Evolutionary conservation across 2,797 vertebrate genomes (phyloP).

Genomic region (Acipenser ruthenus): DNA sequence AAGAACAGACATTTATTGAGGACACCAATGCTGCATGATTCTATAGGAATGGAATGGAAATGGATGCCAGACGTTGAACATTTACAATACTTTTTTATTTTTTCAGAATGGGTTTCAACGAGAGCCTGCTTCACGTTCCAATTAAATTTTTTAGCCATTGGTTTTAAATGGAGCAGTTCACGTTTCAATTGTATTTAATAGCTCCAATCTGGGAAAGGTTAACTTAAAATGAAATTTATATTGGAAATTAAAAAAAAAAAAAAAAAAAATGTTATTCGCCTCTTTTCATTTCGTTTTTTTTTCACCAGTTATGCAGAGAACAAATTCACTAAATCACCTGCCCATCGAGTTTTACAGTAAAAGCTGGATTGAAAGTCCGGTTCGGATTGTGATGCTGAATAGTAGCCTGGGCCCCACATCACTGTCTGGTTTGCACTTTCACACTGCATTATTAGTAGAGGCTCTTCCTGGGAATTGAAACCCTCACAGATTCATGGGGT

Average conservation of each 20-base stretch:
- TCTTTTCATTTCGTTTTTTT: background rate
- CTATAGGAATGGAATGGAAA: background rate
- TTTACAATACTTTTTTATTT: background rate
- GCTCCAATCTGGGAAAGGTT: background rate
- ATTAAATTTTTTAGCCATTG: background rate
- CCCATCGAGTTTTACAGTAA: background rate
- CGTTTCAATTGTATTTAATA: background rate
- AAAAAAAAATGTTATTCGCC: background rate
- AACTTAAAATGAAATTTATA: background rate
- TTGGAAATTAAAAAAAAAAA: background rate
- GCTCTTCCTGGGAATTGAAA: background rate
- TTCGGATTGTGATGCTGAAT: background rate
- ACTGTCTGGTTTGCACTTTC: background rate
- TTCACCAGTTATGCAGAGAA: background rate
- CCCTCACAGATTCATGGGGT: background rate
- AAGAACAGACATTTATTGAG: background rate
- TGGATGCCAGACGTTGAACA: background rate
- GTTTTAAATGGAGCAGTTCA: background rate
- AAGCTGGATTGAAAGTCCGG: background rate
- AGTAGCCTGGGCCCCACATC: background rate
- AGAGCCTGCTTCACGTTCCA: background rate
- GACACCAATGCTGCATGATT: background rate
- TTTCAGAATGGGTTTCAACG: background rate
- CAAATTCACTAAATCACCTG: background rate
- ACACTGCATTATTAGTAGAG: background rate